Evolutionary conservation across 2,797 vertebrate genomes (phyloP), one percentile per base, ranked within the genome.

Genomic region (Bufotes viridis): DNA sequence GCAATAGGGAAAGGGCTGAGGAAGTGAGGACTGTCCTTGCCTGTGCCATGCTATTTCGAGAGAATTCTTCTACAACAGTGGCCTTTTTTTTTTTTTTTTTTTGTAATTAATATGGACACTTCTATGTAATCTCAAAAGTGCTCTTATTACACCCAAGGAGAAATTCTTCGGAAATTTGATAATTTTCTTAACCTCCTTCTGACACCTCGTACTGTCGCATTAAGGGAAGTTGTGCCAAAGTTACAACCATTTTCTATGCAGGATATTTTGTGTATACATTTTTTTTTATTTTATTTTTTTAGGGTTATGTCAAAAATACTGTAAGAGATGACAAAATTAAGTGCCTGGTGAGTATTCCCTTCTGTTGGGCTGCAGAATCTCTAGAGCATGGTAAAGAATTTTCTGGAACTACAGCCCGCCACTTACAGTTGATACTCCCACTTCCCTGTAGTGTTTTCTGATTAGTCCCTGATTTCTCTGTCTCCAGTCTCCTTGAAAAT

Each of bases 141-240:
- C 84, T 86, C 84, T 89, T 86, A 89, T 78, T 49, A 20, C 57
- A 84, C 49, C 9, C 1, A 69, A 24, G 42, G 20, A 67, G 42
- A 42, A 7, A n/a, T 65, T 12, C 55, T 15, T 58, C 42, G 42
- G 65, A 60, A 49, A 60, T 81, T 75, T 61, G 17, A 53, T 86
- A 26, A 72, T 63, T 82, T 75, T 63, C 12, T 55, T 55, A 42
- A 20, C 17, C 20, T 74, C 18, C 55, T 34, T 29, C 5, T 34
- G 15, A 69, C 34, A 4, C 18, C 14, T 76, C 76, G 34, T 53
- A 55, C 58, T 42, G 13, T 78, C 2, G 12, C 24, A 9, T 85
- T n/a, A 89, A 75, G 84, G 70, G 79, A 82, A 58, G 10, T 82
- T 82, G 88, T 86, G 88, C 88, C 84, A 89, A 89, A 89, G 57